Percentiles rank a stretch among this genome's conserved stretches.
phyloP scores from a whole-genome alignment of 2,888 invertebrate genomes.

The Melieria crassipennis region DNA sequence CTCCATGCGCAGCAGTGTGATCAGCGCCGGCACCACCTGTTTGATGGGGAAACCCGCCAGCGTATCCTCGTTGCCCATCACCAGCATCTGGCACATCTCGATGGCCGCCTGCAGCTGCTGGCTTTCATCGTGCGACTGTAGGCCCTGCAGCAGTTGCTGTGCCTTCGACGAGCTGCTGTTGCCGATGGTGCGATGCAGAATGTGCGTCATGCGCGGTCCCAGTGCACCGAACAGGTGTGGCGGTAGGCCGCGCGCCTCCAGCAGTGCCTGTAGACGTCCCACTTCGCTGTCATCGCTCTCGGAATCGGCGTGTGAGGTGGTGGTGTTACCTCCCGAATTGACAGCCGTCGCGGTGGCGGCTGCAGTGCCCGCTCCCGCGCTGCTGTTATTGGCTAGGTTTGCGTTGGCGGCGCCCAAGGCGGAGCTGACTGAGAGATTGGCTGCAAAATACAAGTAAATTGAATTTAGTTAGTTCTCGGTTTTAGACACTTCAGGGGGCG shows the following conservation, averaged over 20 bases:
- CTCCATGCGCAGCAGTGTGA: conserved; percentile 92
- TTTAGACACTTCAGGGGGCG: too few species aligned
- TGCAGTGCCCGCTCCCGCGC: conserved; percentile 45
- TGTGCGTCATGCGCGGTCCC: conserved; percentile 95
- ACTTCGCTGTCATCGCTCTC: conserved; percentile 95
- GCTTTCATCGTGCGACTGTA: conserved; percentile 94
- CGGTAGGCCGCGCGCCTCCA: conserved; percentile 95
- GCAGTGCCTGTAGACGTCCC: conserved; percentile 90
- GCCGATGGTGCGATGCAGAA: conserved; percentile 93
- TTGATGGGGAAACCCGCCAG: conserved; percentile 98
- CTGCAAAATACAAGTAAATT: conserved; percentile 25
- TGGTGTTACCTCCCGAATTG: conserved; percentile 55
- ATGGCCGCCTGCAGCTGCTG: conserved; percentile 96
- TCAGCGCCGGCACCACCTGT: conserved; percentile 95
- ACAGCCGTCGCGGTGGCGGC: conserved; percentile 51
- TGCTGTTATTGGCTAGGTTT: conserved; percentile 34
- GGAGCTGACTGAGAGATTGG: conserved; percentile 52
- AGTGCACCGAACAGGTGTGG: conserved; percentile 96
- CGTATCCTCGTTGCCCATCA: conserved; percentile 99
- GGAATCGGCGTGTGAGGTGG: conserved; percentile 68
- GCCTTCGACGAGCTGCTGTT: conserved; percentile 89
- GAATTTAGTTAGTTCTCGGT: too few species aligned
- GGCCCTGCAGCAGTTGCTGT: conserved; percentile 88
- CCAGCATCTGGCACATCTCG: conserved; percentile 97
- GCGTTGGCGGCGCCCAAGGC: conserved; percentile 45